Percentiles rank a stretch among this genome's conserved stretches.
Conservation (phyloP, 2,888 invertebrate genomes). For the Drosophila nigricruria region DNA sequence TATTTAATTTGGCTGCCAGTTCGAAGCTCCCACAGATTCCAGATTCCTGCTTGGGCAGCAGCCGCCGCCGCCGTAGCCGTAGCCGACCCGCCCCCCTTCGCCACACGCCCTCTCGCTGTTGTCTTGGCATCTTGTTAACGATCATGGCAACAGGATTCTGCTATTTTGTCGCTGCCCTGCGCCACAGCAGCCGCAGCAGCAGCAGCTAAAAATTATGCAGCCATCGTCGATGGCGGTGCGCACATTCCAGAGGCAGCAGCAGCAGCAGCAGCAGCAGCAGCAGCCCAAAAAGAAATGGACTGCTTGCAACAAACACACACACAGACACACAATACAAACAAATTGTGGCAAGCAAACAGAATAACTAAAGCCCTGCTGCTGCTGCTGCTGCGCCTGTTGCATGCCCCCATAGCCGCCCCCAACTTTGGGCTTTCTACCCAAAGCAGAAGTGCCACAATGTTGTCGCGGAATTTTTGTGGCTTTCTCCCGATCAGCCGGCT, state of each 20-base stretch:
- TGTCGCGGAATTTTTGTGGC: conserved; percentile 82
- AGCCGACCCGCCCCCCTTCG: no score
- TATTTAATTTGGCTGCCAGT: conserved; percentile 81
- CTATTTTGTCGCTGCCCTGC: conserved; percentile 81
- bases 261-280: conserved; percentile 45
- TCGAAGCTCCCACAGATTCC: conserved; percentile 77
- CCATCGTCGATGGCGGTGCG: conserved; percentile 54
- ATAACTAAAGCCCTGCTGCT: conserved; percentile 65
- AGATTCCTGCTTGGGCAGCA: conserved; percentile 51
- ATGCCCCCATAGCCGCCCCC: conserved; percentile 14
- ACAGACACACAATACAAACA: conserved; percentile 21
- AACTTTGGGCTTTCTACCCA: conserved; percentile 42
- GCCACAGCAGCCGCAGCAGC: conserved; percentile 45
- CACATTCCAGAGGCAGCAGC: conserved; percentile 63
- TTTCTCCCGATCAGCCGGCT: conserved; percentile 82
- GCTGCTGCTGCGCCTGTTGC: conserved; percentile 9
- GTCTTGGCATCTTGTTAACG: conserved; percentile 81
- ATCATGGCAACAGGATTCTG: conserved; percentile 82
- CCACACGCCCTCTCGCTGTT: conserved; percentile 37
- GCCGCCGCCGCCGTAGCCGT: conserved; percentile 4
- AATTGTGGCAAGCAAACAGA: conserved; percentile 74
- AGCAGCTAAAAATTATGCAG: conserved; percentile 68
- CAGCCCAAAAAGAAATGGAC: conserved; percentile 80
- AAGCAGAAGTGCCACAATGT: conserved; percentile 68
- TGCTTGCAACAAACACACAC: conserved; percentile 61